Conservation (phyloP, 2,113 vertebrate genomes). For the Naja naja region DNA sequence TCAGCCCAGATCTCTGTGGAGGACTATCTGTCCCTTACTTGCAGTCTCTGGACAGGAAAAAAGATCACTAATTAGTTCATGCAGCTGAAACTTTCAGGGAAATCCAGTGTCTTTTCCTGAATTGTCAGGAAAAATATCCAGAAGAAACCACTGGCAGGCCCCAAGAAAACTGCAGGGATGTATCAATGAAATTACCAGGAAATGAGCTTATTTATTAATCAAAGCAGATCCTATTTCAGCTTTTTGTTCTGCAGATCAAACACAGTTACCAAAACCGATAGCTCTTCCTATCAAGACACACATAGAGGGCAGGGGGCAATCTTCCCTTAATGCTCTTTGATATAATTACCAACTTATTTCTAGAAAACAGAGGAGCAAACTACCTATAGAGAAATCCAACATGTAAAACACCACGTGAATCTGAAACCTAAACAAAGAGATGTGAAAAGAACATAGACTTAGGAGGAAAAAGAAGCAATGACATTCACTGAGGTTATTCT, state of each 20-base stretch:
- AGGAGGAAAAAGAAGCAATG: background rate
- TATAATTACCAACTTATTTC: background rate
- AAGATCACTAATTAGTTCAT: background rate
- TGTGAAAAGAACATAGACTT: background rate
- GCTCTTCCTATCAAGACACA: background rate
- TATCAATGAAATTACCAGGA: background rate
- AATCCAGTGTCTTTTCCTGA: background rate
- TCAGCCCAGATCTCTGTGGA: background rate
- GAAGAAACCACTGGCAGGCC: background rate
- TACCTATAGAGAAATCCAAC: background rate
- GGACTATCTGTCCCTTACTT: background rate
- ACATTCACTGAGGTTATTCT: background rate
- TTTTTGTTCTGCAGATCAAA: background rate
- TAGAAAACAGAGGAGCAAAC: background rate
- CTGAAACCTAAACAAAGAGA: background rate
- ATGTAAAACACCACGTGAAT: background rate
- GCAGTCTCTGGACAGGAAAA: background rate
- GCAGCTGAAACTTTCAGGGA: background rate
- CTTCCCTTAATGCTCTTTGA: background rate
- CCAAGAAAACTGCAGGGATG: background rate
- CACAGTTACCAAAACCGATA: constrained; percentile 1
- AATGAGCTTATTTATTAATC: background rate
- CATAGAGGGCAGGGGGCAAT: background rate
- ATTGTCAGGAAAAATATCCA: background rate
- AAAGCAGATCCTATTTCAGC: background rate